Base-by-base conservation (phyloP, 1,140 invertebrate species). In the Phthorimaea operculella region DNA sequence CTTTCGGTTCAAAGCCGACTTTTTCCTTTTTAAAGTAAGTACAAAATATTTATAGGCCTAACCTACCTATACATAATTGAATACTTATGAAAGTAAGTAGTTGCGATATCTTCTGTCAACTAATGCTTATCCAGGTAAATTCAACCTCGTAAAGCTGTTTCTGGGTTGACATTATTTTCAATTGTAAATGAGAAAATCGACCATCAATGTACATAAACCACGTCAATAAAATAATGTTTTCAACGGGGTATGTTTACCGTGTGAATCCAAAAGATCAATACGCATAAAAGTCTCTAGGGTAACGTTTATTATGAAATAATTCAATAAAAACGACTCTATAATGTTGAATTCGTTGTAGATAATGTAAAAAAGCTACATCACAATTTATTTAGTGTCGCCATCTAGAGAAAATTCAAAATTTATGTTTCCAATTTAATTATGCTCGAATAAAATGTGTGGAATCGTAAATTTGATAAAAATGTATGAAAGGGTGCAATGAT, bases 341-440 rank as follows among this genome's bases (percentile, higher is more conserved):
- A 39, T n/a, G n/a, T 39, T 9, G 36, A 39, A 39, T 39, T 39
- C 10, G 36, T 39, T 39, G 36, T 39, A 39, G 10, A 3, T 39
- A 39, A 39, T 39, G 1, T 9, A 39, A 39, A 5, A 39, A 39
- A 39, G 36, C n/a, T 2, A 39, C 2, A 39, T 39, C 36, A n/a
- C 36, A 39, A 39, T 39, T 39, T 39, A 39, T 39, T 39, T 39
- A 39, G 2, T 9, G 36, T n/a, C 36, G n/a, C 36, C 36, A n/a
- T 1, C 36, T 3, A 10, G 36, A n/a, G 36, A 12, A 39, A n/a
- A 39, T 39, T 39, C 36, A 4, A 28, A 58, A 61, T 61, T 68
- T 68, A 68, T 65, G 63, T 58, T 56, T 58, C 53, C 57, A 59
- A 68, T 62, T 66, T 69, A 58, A 68, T 64, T 60, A 60, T 59